Conservation (phyloP, 2,113 vertebrate genomes). For the Chionis minor region DNA sequence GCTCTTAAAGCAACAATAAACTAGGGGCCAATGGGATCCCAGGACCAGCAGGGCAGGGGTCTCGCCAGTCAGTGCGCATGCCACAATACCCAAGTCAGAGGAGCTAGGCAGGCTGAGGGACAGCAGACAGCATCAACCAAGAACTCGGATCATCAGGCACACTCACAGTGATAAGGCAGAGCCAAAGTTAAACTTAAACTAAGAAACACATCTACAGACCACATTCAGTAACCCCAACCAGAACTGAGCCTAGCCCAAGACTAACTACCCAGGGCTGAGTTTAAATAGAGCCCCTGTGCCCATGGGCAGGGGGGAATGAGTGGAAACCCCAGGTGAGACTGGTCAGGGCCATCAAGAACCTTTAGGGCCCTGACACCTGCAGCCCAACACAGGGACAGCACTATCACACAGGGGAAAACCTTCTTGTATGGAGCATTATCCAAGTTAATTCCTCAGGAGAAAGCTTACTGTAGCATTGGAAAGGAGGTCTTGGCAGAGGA, state of each 20-base stretch:
- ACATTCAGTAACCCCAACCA: accelerated
- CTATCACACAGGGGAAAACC: not conserved
- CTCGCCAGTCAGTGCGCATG: not conserved
- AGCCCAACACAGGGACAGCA: not conserved
- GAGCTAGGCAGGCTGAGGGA: not conserved
- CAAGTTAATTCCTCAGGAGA: not conserved
- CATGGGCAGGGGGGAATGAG: accelerated
- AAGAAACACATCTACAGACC: accelerated
- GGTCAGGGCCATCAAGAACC: not conserved
- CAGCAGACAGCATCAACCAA: not conserved
- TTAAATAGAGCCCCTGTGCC: not conserved
- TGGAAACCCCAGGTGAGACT: not conserved
- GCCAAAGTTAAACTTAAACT: not conserved
- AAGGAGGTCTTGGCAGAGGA: not conserved
- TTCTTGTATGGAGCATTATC: too few species aligned
- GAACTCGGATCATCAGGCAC: not conserved
- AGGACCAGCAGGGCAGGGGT: not conserved
- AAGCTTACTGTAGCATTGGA: not conserved
- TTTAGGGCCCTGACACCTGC: not conserved
- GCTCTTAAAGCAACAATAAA: not conserved
- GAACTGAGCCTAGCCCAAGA: accelerated
- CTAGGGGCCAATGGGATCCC: not conserved
- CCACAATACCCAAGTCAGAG: not conserved
- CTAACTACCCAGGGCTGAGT: accelerated
- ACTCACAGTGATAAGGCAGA: accelerated